Percentiles rank a stretch among this genome's conserved stretches.
Evolutionary conservation across 2,113 vertebrate species (phyloP).

Genomic region (Nanorana parkeri): DNA sequence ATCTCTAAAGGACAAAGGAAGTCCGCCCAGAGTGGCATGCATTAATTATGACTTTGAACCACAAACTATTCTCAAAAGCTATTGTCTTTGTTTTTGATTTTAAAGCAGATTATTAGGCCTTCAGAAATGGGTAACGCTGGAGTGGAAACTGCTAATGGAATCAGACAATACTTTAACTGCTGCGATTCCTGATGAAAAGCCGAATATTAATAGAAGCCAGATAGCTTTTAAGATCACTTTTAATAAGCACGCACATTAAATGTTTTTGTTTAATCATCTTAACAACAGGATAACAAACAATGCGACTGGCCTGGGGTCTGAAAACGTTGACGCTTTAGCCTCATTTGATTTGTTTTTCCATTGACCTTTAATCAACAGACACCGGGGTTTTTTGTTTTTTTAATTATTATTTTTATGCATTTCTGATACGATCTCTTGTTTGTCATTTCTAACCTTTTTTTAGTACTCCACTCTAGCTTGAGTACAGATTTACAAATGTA

Average conservation of each 20-base stretch:
- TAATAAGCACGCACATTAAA: constrained; percentile 52
- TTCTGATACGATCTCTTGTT: constrained; percentile 14
- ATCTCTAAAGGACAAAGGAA: constrained; percentile 25
- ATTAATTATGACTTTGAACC: constrained; percentile 46
- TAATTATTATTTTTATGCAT: constrained; percentile 33
- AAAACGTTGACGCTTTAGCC: constrained; percentile 1
- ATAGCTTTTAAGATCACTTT: constrained; percentile 55
- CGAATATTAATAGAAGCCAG: constrained; percentile 25
- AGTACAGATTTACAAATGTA: too few species aligned
- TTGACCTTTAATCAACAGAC: constrained; percentile 46
- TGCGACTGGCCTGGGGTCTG: constrained; percentile 31
- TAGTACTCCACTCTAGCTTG: too few species aligned
- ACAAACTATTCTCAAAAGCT: constrained; percentile 49
- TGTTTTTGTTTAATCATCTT: constrained; percentile 60
- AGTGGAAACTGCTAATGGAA: constrained; percentile 44
- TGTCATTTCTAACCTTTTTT: neutral
- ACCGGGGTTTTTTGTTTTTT: constrained; percentile 20
- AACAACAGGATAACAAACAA: constrained; percentile 45
- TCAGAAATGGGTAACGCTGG: constrained; percentile 45
- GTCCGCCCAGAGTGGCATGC: constrained; percentile 6
- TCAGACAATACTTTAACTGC: constrained; percentile 41
- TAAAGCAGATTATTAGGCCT: constrained; percentile 48
- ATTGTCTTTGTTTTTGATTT: constrained; percentile 42
- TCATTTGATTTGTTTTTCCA: constrained; percentile 12
- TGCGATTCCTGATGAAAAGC: constrained; percentile 28